Conservation (phyloP, 2,797 vertebrate species). For the Spondyliosoma cantharus region DNA sequence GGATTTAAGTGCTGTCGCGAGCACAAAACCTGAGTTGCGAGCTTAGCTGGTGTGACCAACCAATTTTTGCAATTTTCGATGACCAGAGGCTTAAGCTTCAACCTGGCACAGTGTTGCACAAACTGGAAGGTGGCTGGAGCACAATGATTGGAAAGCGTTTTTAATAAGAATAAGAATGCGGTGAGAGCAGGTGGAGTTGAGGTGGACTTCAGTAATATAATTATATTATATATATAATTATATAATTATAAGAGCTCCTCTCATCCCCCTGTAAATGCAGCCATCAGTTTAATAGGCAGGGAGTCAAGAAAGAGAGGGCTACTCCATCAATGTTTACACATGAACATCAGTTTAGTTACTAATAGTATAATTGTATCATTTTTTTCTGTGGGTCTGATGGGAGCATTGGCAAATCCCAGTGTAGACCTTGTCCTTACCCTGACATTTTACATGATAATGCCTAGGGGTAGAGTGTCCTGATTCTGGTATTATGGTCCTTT, state of each 20-base stretch:
- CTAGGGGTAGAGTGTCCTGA: no score
- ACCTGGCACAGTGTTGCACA: background rate
- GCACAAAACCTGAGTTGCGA: background rate
- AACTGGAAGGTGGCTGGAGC: conserved; percentile 2
- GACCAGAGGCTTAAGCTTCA: conserved; percentile 12
- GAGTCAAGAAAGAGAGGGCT: background rate
- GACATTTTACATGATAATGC: no score
- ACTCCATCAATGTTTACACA: background rate
- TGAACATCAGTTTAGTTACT: background rate
- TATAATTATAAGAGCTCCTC: conserved; percentile 9
- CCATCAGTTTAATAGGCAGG: conserved; percentile 1
- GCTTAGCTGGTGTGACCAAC: background rate
- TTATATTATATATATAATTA: no score
- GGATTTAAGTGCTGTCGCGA: background rate
- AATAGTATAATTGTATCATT: background rate
- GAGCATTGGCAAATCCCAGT: background rate
- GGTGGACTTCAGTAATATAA: background rate
- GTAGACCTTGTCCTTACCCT: no score
- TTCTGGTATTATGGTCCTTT: no score
- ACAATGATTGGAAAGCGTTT: background rate
- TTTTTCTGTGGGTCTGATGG: background rate
- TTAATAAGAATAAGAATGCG: conserved; percentile 10
- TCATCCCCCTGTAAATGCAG: conserved; percentile 12
- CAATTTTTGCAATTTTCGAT: conserved; percentile 12
- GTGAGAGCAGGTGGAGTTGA: background rate